These are phyloP conservation scores for Lasioglossum calceatum DNA, from an alignment of 2,888 invertebrate genomes.

Conservation along the genomic window DNA sequence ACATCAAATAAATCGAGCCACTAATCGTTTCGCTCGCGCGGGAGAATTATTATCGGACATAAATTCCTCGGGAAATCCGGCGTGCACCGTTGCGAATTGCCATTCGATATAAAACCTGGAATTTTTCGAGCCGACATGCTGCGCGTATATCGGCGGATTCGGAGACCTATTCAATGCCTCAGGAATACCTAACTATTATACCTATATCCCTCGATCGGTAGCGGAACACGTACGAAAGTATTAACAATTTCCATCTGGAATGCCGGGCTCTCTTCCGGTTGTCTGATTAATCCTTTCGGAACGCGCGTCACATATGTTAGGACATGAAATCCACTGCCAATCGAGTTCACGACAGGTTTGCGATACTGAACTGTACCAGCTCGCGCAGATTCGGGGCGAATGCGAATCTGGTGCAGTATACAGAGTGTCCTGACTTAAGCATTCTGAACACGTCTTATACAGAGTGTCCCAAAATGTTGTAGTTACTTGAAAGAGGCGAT, in stretches of 20 bases:
- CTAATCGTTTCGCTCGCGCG: conserved; percentile 1
- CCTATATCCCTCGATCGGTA: conserved; percentile 19
- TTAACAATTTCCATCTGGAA: conserved; percentile 23
- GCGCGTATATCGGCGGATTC: conserved; percentile 22
- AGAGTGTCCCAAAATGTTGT: too few relatives aligned
- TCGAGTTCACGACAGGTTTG: conserved; percentile 15
- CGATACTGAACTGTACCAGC: conserved; percentile 20
- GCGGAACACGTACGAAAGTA: conserved; percentile 21
- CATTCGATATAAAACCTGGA: conserved; percentile 24
- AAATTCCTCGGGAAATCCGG: not conserved
- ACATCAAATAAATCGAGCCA: conserved; percentile 4
- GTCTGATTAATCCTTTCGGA: conserved; percentile 54
- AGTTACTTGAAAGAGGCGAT: too few relatives aligned
- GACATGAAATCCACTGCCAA: conserved; percentile 48
- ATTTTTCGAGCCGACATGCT: conserved; percentile 26
- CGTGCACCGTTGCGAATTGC: not conserved
- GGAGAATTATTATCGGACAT: conserved; percentile 3
- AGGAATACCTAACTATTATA: conserved; percentile 12
- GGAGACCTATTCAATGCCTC: conserved; percentile 13
- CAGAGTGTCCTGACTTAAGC: too few relatives aligned
- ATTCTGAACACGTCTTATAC: too few relatives aligned
- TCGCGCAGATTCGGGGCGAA: conserved; percentile 14
- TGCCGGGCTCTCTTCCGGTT: conserved; percentile 28
- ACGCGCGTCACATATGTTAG: conserved; percentile 17
- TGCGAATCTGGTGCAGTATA: conserved; percentile 1